Evolutionary conservation across 2,888 invertebrate species (phyloP).

Genomic region (Arenicola marina): DNA sequence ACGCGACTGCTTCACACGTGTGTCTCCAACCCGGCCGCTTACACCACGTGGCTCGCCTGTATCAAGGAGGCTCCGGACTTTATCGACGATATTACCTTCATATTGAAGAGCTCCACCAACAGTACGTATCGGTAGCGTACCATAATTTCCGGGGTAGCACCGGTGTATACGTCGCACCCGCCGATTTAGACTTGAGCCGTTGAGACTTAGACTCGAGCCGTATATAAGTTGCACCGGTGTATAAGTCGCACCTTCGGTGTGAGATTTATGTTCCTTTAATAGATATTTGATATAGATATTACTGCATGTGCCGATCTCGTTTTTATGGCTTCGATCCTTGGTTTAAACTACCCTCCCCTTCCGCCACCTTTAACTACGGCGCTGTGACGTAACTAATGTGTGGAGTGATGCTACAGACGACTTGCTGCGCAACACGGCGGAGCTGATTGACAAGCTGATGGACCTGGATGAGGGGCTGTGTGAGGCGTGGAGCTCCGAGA

Average conservation of each 20-base stretch:
- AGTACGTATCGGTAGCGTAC: too few species aligned
- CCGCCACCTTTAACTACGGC: too few species aligned
- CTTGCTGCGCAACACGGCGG: slow-evolving; percentile 50
- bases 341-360: too few species aligned
- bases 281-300: not conserved
- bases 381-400: not conserved
- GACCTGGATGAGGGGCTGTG: slow-evolving; percentile 49
- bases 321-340: too few species aligned
- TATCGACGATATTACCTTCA: slow-evolving; percentile 69
- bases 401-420: slow-evolving; percentile 43
- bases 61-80: slow-evolving; percentile 44
- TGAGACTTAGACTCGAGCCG: too few species aligned
- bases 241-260: too few species aligned
- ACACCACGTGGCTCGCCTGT: slow-evolving; percentile 46
- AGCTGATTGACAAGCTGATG: slow-evolving; percentile 46
- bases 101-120: slow-evolving; percentile 76
- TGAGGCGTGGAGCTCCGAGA: slow-evolving; percentile 45
- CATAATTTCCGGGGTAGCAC: too few species aligned
- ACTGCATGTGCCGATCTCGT: too few species aligned
- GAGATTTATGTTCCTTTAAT: too few species aligned
- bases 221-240: too few species aligned
- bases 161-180: too few species aligned
- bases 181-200: too few species aligned
- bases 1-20: slow-evolving; percentile 21
- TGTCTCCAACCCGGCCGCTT: not conserved